Evolutionary conservation across 1,140 invertebrate genomes (phyloP), one percentile per base, ranked within the genome.

Genomic region (Chironomus tepperi): DNA sequence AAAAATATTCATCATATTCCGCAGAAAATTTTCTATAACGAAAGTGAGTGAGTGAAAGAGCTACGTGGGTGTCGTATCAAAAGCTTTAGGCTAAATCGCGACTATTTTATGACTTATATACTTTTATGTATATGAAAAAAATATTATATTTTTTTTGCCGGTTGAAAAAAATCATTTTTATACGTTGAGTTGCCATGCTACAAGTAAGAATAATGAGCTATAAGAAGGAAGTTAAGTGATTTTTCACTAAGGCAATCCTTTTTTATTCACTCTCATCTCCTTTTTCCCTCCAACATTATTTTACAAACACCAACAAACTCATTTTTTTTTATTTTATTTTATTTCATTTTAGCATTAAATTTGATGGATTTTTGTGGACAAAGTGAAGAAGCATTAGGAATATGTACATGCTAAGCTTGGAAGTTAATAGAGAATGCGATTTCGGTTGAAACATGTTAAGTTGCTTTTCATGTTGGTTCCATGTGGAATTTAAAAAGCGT

Each of bases 211-310:
- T 57, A 57, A 57, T 57, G 47, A 57, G 47, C n/a, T 15, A 12
- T 57, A 12, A 57, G 47, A 57, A 57, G 47, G 47, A 57, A 57
- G 12, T 57, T n/a, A 57, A 57, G 47, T 57, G 47, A 57, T 57
- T 57, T 57, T 57, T 57, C n/a, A n/a, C 47, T 57, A 57, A 57
- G 47, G 47, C 47, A 57, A 57, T 57, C 47, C 47, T 57, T 57
- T 57, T 57, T 57, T 47, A 7, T 8, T 47, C 7, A 5, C 5
- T 34, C 24, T 34, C 24, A 34, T 34, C 24, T 34, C 24, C 1
- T 34, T 34, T 34, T 34, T 34, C 43, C 47, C 12, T 57, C 47
- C 8, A 57, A 57, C 12, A n/a, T 57, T 57, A 57, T 57, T 57
- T n/a, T 57, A 57, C 47, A 57, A 57, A 57, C 47, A 57, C 47